phyloP scores from a whole-genome alignment of 2,888 invertebrate genomes.

The Syrista parreyssii region DNA sequence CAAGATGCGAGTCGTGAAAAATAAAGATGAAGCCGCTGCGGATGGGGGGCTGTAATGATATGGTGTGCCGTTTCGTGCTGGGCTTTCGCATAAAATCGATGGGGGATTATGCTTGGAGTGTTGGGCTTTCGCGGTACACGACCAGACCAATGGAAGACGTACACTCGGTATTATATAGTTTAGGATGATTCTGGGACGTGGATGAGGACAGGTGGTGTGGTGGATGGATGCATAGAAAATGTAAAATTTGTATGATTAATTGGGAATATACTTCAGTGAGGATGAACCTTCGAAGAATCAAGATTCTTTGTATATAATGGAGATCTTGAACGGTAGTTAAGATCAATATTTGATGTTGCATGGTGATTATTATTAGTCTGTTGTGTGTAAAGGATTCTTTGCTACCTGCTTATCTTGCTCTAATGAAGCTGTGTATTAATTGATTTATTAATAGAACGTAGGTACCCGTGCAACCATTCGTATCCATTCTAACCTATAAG shows the following conservation, averaged over 20 bases:
- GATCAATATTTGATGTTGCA: background rate
- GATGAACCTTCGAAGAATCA: background rate
- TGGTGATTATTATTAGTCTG: background rate
- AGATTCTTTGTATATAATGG: background rate
- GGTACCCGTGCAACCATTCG: background rate
- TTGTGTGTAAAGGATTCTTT: background rate
- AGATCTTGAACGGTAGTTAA: background rate
- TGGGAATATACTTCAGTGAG: too few species aligned
- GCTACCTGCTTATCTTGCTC: background rate
- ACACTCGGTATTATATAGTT: background rate
- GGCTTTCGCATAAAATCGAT: conserved; percentile 46
- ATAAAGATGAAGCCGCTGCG: conserved; percentile 17
- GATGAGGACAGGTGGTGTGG: background rate
- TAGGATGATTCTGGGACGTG: background rate
- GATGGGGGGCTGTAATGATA: conserved; percentile 34
- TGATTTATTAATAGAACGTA: background rate
- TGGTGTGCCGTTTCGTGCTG: conserved; percentile 34
- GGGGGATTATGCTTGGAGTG: conserved; percentile 27
- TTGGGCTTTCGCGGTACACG: background rate
- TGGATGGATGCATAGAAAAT: background rate
- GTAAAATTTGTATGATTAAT: background rate
- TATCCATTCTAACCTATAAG: background rate
- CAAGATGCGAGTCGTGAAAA: conserved; percentile 25
- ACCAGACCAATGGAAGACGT: background rate
- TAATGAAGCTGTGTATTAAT: background rate